These are phyloP conservation scores for Elachura formosa DNA, from an alignment of 2,113 vertebrate genomes.

Conservation along the genomic window DNA sequence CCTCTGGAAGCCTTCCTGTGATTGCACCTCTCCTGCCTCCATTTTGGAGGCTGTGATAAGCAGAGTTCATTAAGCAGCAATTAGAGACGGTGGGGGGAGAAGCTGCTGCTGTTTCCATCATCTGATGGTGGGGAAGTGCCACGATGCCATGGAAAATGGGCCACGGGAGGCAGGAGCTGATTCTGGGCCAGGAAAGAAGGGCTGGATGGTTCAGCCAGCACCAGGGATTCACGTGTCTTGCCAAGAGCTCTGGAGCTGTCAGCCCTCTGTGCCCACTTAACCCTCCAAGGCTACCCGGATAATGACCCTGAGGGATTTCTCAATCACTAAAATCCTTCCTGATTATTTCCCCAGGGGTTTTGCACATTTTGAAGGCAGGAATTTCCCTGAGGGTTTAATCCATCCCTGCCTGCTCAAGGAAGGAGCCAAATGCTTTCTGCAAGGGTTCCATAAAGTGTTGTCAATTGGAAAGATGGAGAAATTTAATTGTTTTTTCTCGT, in stretches of 20 bases:
- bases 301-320: background rate
- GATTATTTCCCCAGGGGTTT: background rate
- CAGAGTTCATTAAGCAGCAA: conserved; percentile 10
- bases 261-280: background rate
- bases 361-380: background rate
- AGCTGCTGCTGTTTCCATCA: background rate
- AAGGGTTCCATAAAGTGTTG: too few species aligned
- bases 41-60: background rate
- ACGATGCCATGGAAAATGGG: fast-evolving
- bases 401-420: background rate
- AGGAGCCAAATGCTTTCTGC: background rate
- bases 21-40: background rate
- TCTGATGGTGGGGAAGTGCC: fast-evolving
- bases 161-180: background rate
- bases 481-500: fast-evolving
- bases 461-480: background rate
- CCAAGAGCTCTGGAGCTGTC: background rate
- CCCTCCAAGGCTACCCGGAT: background rate
- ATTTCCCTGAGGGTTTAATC: background rate
- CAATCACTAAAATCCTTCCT: background rate
- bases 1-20: background rate
- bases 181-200: background rate
- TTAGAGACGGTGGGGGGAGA: background rate
- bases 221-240: background rate
- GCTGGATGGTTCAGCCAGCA: background rate